Evolutionary conservation across 2,888 invertebrate genomes (phyloP).

Genomic region (Drosophila mulleri): DNA sequence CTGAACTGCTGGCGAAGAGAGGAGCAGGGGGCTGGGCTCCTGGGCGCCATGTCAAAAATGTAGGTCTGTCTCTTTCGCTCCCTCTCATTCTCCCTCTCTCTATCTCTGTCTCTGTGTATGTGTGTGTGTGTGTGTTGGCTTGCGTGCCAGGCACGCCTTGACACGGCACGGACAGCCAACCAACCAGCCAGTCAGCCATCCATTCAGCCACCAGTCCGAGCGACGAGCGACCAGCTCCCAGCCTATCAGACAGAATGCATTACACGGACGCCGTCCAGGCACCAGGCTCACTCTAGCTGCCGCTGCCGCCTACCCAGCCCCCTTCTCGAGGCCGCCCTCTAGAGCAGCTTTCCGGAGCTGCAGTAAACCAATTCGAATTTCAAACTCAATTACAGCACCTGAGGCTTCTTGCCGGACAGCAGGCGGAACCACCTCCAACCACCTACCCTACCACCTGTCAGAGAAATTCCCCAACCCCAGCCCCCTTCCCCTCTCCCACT

Average conservation of each 20-base stretch:
- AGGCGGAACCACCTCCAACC: constrained; percentile 10
- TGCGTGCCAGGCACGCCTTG: constrained; percentile 80
- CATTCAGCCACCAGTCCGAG: constrained; percentile 58
- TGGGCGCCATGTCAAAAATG: constrained; percentile 66
- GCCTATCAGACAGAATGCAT: constrained; percentile 65
- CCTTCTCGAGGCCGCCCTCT: background rate
- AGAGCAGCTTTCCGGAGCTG: background rate
- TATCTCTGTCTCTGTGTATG: background rate
- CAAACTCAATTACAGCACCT: constrained; percentile 50
- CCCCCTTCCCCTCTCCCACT: no score
- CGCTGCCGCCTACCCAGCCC: background rate
- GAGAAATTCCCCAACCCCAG: no score
- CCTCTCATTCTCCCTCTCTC: constrained; percentile 6
- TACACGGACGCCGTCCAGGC: constrained; percentile 41
- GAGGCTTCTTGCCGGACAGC: constrained; percentile 33
- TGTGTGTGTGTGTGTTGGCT: constrained; percentile 42
- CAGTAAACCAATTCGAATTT: constrained; percentile 14
- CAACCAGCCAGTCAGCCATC: constrained; percentile 40
- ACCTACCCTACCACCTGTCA: constrained; percentile 2
- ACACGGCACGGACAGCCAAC: constrained; percentile 56
- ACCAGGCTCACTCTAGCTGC: constrained; percentile 4
- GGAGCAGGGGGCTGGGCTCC: constrained; percentile 16
- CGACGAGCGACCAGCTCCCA: constrained; percentile 61
- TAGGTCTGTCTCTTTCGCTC: constrained; percentile 20
- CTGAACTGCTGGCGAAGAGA: constrained; percentile 27